These are phyloP conservation scores for Trachops cirrhosus DNA, from an alignment of 2,797 vertebrate species.

Conservation along the genomic window DNA sequence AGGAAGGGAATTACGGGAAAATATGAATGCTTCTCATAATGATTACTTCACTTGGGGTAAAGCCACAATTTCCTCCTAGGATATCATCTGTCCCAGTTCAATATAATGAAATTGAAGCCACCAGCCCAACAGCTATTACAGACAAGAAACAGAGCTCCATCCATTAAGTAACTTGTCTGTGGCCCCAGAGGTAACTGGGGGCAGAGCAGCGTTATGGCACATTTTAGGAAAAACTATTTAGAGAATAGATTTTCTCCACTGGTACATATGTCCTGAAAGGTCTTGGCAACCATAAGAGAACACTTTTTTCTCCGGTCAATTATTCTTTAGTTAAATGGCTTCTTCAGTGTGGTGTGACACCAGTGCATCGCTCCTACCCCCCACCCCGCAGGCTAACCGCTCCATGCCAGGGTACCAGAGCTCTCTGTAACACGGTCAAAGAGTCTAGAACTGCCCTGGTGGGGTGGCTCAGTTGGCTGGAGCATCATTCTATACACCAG, in stretches of 20 bases:
- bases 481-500: background rate
- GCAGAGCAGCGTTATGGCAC: no score
- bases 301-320: background rate
- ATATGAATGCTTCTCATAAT: slow-evolving; percentile 50
- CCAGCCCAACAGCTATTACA: background rate
- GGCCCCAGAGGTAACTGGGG: background rate
- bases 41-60: slow-evolving; percentile 36
- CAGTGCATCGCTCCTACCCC: background rate
- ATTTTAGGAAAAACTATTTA: background rate
- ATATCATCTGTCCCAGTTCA: background rate
- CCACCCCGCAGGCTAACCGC: background rate
- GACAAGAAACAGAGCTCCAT: background rate
- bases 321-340: background rate
- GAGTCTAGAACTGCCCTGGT: background rate
- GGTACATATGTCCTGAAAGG: background rate
- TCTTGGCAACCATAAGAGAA: background rate
- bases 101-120: background rate
- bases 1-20: background rate
- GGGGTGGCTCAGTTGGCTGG: background rate
- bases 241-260: background rate
- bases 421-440: background rate
- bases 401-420: no score
- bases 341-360: accelerated
- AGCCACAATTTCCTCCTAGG: slow-evolving; percentile 32
- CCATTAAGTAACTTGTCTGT: no score